Base-by-base conservation (phyloP, 2,797 vertebrate species). In the Mormyrops attenuatus region DNA sequence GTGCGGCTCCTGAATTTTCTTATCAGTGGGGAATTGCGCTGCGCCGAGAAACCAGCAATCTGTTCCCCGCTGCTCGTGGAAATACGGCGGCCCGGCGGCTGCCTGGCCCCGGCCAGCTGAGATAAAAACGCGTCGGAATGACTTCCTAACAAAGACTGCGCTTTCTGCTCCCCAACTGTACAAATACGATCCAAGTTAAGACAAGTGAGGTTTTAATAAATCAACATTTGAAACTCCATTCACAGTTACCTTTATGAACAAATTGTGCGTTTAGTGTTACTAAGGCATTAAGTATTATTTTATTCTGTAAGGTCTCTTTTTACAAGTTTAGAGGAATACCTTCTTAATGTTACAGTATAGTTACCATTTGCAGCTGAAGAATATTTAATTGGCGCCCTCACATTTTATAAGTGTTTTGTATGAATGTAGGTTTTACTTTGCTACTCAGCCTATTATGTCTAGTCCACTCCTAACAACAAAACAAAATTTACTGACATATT, bases 121-220 rank as follows among this genome's bases (percentile, higher is more conserved):
- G 88, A 89, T 88, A 89, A 93, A 89, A 91, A 90, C 88, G 90
- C 90, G 89, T 85, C 90, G 89, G 90, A 91, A 92, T 90, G 91
- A 94, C 95, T 94, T 90, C 91, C 93, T 93, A 95, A 96, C 95
- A 95, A 96, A 96, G 94, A 93, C 92, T 92, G 92, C 20, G 30
- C 38, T 88, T n/a, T 63, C 15, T 47, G 38, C 26, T 15, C 44
- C 44, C n/a, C 80, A 34, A 52, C 85, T 15, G 20, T 9, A 47
- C 80, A 86, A 86, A 86, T 52, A 30, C 6, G 55, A 55, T 53
- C 9, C 85, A 86, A 26, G 50, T 86, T 86, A 50, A 50, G 41
- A 85, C 41, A 77, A 77, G 69, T 77, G 69, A 20, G 69, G 30
- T 41, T 77, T 77, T 77, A 41, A 41, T 34, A 77, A 41, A 77